Percentiles rank a stretch among this genome's conserved stretches.
These are phyloP conservation scores for Discoglossus pictus DNA, from an alignment of 2,797 vertebrate genomes.

Conservation along the genomic window DNA sequence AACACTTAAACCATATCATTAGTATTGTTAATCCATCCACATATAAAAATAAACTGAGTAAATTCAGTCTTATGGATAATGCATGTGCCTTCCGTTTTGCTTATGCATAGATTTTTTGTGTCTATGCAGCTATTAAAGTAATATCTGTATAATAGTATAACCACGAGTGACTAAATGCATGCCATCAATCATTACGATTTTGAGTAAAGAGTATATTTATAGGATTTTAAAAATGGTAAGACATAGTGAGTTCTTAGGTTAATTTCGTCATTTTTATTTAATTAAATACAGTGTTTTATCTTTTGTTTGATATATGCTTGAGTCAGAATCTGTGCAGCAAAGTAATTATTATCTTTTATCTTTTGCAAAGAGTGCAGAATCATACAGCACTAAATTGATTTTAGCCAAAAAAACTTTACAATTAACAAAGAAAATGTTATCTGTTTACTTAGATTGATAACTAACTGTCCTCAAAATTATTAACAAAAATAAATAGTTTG, in stretches of 20 bases:
- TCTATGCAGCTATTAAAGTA: neutral
- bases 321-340: slow-evolving; percentile 30
- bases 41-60: too few relatives aligned
- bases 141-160: neutral
- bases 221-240: slow-evolving; percentile 5
- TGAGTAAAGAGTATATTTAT: slow-evolving; percentile 16
- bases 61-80: too few relatives aligned
- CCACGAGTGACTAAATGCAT: neutral
- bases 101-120: neutral
- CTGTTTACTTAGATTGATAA: too few relatives aligned
- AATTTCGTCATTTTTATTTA: slow-evolving; percentile 33
- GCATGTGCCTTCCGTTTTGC: neutral
- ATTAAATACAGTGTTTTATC: slow-evolving; percentile 40
- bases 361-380: slow-evolving; percentile 22
- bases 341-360: slow-evolving; percentile 38
- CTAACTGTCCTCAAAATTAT: too few relatives aligned
- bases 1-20: too few relatives aligned
- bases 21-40: too few relatives aligned
- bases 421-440: slow-evolving; percentile 17
- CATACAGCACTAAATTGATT: slow-evolving; percentile 10
- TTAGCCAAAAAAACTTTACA: slow-evolving; percentile 7
- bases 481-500: too few relatives aligned
- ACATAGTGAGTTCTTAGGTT: slow-evolving; percentile 9
- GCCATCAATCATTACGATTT: slow-evolving; percentile 8
- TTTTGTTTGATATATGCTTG: slow-evolving; percentile 45